These are phyloP conservation scores for Stenopsyche tienmushanensis DNA, from an alignment of 1,140 invertebrate genomes.

Conservation along the genomic window DNA sequence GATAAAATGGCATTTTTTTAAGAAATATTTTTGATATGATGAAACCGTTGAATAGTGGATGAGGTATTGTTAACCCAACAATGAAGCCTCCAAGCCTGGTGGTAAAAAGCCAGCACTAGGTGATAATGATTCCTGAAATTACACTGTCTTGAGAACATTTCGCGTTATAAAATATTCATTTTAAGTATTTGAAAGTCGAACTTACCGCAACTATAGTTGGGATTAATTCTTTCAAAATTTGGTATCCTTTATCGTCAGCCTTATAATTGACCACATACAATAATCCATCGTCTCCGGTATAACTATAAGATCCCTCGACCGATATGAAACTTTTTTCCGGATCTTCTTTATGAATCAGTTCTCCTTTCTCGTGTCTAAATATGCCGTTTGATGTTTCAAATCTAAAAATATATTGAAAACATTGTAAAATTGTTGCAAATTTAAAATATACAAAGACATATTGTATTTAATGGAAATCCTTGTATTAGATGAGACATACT, in stretches of 20 bases:
- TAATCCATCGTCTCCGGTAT: conserved; percentile 59
- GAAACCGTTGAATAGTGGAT: no score
- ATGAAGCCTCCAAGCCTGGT: no score
- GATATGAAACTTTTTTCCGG: conserved; percentile 47
- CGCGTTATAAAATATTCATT: no score
- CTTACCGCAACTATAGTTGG: no score
- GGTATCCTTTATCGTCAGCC: conserved; percentile 75
- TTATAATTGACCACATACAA: conserved; percentile 65
- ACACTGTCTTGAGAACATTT: no score
- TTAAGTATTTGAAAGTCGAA: no score
- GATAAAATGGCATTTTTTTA: no score
- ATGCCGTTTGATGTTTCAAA: conserved; percentile 54
- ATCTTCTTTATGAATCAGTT: conserved; percentile 54
- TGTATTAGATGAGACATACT: not conserved
- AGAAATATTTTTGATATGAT: no score
- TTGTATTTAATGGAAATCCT: not conserved
- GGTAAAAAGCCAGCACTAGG: no score
- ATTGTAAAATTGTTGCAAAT: not conserved
- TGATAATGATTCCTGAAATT: no score
- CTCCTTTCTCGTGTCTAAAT: conserved; percentile 50
- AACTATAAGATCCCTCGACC: conserved; percentile 56
- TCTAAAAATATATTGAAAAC: conserved; percentile 43
- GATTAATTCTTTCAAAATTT: no score
- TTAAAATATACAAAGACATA: not conserved
- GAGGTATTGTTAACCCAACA: no score